These are phyloP conservation scores for Neodiprion lecontei DNA, from an alignment of 1,140 invertebrate genomes.

Conservation along the genomic window DNA sequence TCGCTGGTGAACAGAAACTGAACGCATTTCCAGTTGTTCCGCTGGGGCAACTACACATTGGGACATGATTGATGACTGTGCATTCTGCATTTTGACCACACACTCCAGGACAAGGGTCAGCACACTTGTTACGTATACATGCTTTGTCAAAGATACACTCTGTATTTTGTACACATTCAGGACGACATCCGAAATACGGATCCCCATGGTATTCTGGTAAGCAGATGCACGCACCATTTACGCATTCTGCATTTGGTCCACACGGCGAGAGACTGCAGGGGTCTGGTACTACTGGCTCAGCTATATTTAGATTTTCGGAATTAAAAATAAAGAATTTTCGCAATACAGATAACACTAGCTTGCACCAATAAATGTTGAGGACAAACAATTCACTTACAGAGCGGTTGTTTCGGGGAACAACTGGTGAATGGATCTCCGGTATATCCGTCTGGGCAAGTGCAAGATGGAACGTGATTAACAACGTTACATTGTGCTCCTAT, in stretches of 20 bases:
- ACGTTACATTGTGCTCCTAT: constrained; percentile 68
- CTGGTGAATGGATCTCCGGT: constrained; percentile 75
- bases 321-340: constrained; percentile 41
- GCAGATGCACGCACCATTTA: constrained; percentile 69
- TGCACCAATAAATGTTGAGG: constrained; percentile 13
- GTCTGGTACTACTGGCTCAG: constrained; percentile 40
- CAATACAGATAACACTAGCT: too few species aligned
- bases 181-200: constrained; percentile 68
- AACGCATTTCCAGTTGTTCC: constrained; percentile 77
- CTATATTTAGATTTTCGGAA: constrained; percentile 26
- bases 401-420: constrained; percentile 61
- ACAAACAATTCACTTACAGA: constrained; percentile 55
- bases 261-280: constrained; percentile 70
- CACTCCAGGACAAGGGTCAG: constrained; percentile 73
- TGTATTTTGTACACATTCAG: constrained; percentile 75
- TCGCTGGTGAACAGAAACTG: constrained; percentile 61
- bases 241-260: constrained; percentile 69
- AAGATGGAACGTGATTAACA: constrained; percentile 70
- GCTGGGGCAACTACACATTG: constrained; percentile 73
- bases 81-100: constrained; percentile 78
- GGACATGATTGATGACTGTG: constrained; percentile 76
- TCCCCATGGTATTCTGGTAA: constrained; percentile 71
- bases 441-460: constrained; percentile 71
- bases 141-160: constrained; percentile 76
- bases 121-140: constrained; percentile 74